These are phyloP conservation scores for Cryptosula pallasiana DNA, from an alignment of 2,888 invertebrate species.

Conservation along the genomic window DNA sequence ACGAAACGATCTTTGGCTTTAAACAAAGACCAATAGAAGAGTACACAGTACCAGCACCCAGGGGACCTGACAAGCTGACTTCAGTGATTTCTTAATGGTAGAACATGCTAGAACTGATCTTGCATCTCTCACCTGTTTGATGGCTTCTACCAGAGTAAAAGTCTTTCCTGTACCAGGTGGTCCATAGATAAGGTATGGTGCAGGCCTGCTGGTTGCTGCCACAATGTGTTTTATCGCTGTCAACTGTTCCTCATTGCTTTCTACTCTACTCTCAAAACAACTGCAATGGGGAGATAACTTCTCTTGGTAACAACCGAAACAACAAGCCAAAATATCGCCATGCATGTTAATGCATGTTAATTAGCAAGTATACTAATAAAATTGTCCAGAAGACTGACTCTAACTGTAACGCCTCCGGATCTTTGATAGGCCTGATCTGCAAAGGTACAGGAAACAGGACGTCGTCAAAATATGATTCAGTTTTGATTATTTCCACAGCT, in stretches of 20 bases:
- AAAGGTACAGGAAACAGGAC: not conserved
- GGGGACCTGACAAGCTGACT: no score
- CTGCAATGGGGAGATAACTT: not conserved
- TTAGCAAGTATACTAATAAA: not conserved
- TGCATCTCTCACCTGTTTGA: conserved; percentile 43
- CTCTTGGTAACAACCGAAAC: not conserved
- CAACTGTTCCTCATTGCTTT: conserved; percentile 36
- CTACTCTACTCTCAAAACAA: conserved; percentile 27
- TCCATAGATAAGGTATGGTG: conserved; percentile 47
- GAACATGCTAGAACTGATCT: no score
- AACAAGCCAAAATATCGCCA: no score
- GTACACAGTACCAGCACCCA: no score
- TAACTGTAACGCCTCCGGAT: not conserved
- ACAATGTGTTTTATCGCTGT: conserved; percentile 40
- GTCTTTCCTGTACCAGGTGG: conserved; percentile 50
- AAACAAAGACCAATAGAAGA: no score
- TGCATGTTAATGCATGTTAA: no score
- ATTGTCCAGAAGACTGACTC: not conserved
- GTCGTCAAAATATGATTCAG: not conserved
- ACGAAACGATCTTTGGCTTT: no score
- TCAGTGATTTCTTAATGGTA: no score
- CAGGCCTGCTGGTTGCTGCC: conserved; percentile 40
- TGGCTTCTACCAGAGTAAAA: conserved; percentile 46
- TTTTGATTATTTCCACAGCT: conserved; percentile 13
- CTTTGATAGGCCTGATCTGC: not conserved